Evolutionary conservation across 1,140 invertebrate genomes (phyloP).

Genomic region (Macrosteles quadrilineatus): DNA sequence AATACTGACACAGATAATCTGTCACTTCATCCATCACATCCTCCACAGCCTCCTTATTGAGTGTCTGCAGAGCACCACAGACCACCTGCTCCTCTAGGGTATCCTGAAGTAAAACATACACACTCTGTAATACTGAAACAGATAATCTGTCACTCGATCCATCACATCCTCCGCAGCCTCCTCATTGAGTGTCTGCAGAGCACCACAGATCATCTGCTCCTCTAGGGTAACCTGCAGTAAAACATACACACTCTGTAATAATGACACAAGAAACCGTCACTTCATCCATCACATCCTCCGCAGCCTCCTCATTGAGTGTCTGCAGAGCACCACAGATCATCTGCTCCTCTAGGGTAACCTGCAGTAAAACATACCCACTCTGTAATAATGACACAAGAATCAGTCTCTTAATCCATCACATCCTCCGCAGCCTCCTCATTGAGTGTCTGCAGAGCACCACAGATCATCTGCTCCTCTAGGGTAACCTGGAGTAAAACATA

Average conservation of each 20-base stretch:
- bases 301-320: conserved; percentile 88
- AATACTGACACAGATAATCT: conserved; percentile 24
- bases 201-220: conserved; percentile 92
- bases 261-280: no score
- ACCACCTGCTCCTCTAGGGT: conserved; percentile 94
- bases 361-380: conserved; percentile 34
- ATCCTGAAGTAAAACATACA: conserved; percentile 59
- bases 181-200: conserved; percentile 87
- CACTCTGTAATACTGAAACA: no score
- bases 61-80: conserved; percentile 84
- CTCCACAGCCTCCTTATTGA: conserved; percentile 90
- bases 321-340: conserved; percentile 92
- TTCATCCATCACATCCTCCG: conserved; percentile 78
- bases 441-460: conserved; percentile 84
- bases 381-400: neutral
- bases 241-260: conserved; percentile 37
- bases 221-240: conserved; percentile 79
- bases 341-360: conserved; percentile 91
- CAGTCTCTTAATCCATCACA: conserved; percentile 61
- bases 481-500: conserved; percentile 66
- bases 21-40: conserved; percentile 68
- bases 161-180: conserved; percentile 87
- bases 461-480: conserved; percentile 92
- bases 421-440: conserved; percentile 92
- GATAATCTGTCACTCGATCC: conserved; percentile 54